Evolutionary conservation across 2,797 vertebrate species (phyloP), one percentile per base, ranked within the genome.

Genomic region (Helarctos malayanus): DNA sequence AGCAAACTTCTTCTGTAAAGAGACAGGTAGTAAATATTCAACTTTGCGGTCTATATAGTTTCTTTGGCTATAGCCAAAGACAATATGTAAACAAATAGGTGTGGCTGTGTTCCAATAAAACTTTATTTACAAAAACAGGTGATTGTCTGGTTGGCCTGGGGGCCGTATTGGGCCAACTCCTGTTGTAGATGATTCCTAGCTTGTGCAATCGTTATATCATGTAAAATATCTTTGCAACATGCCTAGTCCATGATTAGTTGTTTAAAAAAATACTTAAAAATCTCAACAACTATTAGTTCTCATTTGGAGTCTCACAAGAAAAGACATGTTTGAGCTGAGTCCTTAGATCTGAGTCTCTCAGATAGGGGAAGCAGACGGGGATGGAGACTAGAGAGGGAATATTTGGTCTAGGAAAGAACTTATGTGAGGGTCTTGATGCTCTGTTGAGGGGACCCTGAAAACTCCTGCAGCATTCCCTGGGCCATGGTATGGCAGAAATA

Each of bases 261-360:
- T 41, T 91, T 7, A 93, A 83, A 78, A 88, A 79, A 94, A 32
- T 73, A 18, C 19, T 81, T 41, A 81, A 59, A 92, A 79, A 56
- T 82, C 38, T 85, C 59, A 76, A 32, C 32, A 73, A 23, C 47
- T 75, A 27, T 84, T 63, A n/a, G 27, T 91, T 90, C 47, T 96
- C 57, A 80, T 94, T 71, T 97, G 75, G 45, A 21, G 52, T 91
- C 57, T 95, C 97, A 7, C 1, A 89, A 95, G 75, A 78, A 97
- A 89, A 63, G 23, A 84, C 12, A 81, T 81, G 15, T 69, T 73
- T 75, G 85, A 90, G 27, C 57, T 91, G 21, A 52, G 3, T 87
- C 47, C 86, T 93, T 81, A 61, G 79, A 56, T 56, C 10, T 49
- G 25, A 69, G 32, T 57, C 14, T 23, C 47, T 13, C 18, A 71